A percentile compares a stretch with the other conserved stretches of the same genome.
Conservation (phyloP, 2,888 invertebrate genomes). For the Lepidocyrtoides sp. region DNA sequence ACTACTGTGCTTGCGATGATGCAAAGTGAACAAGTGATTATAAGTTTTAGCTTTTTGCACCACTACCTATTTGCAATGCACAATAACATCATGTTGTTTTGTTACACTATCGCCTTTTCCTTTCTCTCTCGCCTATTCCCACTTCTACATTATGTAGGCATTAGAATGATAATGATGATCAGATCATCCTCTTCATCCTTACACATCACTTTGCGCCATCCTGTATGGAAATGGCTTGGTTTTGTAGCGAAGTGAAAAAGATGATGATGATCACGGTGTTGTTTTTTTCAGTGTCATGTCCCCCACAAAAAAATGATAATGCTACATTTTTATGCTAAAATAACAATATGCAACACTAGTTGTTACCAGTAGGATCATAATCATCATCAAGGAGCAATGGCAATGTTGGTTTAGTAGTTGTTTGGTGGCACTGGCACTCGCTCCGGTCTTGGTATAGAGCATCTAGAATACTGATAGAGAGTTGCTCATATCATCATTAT, state of each 20-base stretch:
- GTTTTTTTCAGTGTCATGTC: constrained; percentile 77
- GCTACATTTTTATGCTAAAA: constrained; percentile 37
- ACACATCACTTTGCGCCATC: constrained; percentile 26
- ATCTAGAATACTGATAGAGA: background rate
- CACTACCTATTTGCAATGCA: background rate
- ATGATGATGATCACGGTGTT: background rate
- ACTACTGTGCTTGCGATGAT: too few relatives aligned
- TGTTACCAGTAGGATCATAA: background rate
- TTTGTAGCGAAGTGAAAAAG: background rate
- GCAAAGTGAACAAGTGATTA: constrained; percentile 30
- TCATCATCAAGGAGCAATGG: background rate
- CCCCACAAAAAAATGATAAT: constrained; percentile 54
- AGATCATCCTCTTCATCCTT: background rate
- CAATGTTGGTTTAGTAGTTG: background rate
- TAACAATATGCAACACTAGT: background rate
- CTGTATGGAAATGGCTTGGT: constrained; percentile 38
- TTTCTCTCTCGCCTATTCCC: background rate
- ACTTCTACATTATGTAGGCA: background rate
- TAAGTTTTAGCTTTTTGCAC: background rate
- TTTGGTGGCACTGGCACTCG: background rate
- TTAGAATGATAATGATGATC: constrained; percentile 10
- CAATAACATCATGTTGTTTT: background rate
- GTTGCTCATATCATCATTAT: too few relatives aligned
- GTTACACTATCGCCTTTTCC: background rate
- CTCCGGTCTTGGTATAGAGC: background rate